Base-by-base conservation (phyloP, 2,797 vertebrate genomes). In the Chelon labrosus region DNA sequence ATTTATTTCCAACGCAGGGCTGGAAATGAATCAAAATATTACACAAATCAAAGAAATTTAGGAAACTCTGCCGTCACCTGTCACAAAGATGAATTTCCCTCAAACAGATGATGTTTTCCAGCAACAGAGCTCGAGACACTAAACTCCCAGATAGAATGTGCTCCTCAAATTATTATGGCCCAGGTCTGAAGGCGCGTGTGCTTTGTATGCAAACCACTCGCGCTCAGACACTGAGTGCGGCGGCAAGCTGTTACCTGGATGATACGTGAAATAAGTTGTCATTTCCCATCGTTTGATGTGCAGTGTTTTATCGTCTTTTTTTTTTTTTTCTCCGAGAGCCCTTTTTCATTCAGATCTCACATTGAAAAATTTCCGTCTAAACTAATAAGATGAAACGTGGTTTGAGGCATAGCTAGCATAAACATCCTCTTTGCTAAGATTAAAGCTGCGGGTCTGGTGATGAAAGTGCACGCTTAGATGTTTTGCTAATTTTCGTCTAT, bases 281-380 rank as follows among this genome's bases (percentile, higher is more conserved):
- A 2, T 77, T 69, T 79, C 62, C 38, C 64, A 78, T 59, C 87
- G 85, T 92, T 93, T 91, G 86, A 92, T 90, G 90, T 89, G 65
- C 56, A 10, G 14, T 20, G 61, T 82, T 89, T 58, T 82, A 67
- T 79, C 59, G 1, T 73, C 46, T 78, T 67, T 41, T 41, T 41
- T 39, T 12, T 39, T 12, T 41, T 41, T 12, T 41, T 70, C 50
- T 13, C 14, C 37, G 16, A 44, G 62, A 74, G 68, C 56, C 49
- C 65, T 62, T 84, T 81, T 77, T 35, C 31, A 7, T 35, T 76
- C 69, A 83, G 72, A 77, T 85, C 79, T 82, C n/a, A 8, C 77
- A 75, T 80, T 89, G 58, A 67, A 60, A 85, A 57, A 39, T 50
- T 25, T 80, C 75, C 67, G 13, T 87, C 79, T 60, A 46, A 66